A percentile compares a stretch with the other conserved stretches of the same genome.
These are phyloP conservation scores for Lepilemur ruficaudatus DNA, from an alignment of 2,797 vertebrate species.

Conservation along the genomic window DNA sequence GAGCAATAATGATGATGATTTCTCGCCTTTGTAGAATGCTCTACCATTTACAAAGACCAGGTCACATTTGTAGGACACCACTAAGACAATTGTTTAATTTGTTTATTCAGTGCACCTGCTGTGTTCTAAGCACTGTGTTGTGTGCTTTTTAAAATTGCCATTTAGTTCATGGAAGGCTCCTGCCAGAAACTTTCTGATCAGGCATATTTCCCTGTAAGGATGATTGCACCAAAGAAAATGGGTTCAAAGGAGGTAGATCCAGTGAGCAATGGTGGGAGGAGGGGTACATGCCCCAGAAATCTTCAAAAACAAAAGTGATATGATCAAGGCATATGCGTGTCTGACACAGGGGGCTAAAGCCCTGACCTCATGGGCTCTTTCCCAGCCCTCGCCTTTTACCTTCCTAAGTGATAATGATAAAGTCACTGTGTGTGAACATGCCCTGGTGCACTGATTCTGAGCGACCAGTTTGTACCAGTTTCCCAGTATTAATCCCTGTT, in stretches of 20 bases:
- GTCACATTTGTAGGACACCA: neutral
- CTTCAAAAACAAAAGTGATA: neutral
- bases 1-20: neutral
- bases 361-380: neutral
- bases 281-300: neutral
- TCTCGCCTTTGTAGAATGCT: neutral
- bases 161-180: conserved; percentile 4
- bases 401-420: neutral
- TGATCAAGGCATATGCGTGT: neutral
- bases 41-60: neutral
- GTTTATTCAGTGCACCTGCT: neutral
- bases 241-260: neutral
- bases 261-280: neutral
- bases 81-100: neutral
- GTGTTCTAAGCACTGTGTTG: neutral
- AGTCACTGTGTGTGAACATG: neutral
- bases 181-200: neutral
- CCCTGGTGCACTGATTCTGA: neutral
- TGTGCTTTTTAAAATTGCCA: neutral
- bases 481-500: neutral
- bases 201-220: neutral
- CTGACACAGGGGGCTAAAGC: neutral
- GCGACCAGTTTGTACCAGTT: neutral
- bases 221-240: neutral
- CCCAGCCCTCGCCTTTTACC: neutral